A percentile compares a stretch with the other conserved stretches of the same genome.
Conservation (phyloP, 2,113 vertebrate species). For the Piprites chloris region DNA sequence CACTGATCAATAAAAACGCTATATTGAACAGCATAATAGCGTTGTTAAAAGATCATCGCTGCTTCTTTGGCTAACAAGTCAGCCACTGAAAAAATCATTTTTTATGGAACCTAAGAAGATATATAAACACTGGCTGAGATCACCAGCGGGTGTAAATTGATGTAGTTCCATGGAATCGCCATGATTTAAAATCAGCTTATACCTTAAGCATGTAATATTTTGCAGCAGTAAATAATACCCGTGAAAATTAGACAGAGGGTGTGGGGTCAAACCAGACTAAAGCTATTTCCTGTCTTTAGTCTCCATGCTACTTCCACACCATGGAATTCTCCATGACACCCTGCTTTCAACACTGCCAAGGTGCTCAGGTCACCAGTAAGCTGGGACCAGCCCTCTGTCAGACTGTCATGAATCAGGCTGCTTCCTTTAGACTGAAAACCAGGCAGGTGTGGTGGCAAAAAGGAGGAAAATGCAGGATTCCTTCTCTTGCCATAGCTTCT, state of each 20-base stretch:
- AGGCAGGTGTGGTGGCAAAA: neutral
- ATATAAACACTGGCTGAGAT: neutral
- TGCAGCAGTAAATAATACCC: neutral
- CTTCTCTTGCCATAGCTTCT: neutral
- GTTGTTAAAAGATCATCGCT: constrained; percentile 3
- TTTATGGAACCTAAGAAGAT: neutral
- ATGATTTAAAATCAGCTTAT: constrained; percentile 2
- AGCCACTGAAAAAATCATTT: constrained; percentile 1
- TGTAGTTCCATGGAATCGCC: neutral
- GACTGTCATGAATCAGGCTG: neutral
- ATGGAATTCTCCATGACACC: neutral
- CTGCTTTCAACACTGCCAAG: neutral
- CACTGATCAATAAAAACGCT: constrained; percentile 2
- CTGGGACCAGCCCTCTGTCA: neutral
- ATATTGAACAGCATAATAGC: neutral
- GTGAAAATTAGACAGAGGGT: neutral
- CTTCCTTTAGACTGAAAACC: neutral
- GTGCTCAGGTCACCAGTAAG: neutral
- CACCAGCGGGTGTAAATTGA: neutral
- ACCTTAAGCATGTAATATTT: neutral
- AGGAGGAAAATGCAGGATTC: neutral
- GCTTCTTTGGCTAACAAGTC: constrained; percentile 17
- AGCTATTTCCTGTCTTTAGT: neutral
- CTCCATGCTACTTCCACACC: neutral
- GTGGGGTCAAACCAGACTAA: neutral